Evolutionary conservation across 2,797 vertebrate genomes (phyloP), one percentile per base, ranked within the genome.

Genomic region (Arnoldichthys spilopterus): DNA sequence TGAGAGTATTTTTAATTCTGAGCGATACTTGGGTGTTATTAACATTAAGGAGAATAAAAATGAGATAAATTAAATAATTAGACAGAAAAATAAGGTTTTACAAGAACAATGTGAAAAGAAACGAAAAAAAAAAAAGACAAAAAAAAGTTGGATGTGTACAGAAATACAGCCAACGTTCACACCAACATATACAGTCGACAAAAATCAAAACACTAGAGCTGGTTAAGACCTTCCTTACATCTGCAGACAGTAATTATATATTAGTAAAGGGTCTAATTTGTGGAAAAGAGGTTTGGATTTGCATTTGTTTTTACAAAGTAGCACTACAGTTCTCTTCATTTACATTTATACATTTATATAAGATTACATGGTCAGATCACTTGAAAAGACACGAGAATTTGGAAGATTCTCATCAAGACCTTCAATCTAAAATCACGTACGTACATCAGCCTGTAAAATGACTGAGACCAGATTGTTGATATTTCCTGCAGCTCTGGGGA

Each of bases 321-420:
- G n/a, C 49, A 76, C 74, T 76, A 76, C 43, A 32, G 59, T 34
- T 43, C 53, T 58, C 51, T 74, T 54, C 51, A 71, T 71, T 56
- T 67, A 76, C 62, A 76, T 76, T 76, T 76, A 40, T 76, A 76
- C 74, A 63, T 63, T 62, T 61, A 15, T 30, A 61, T 62, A 67
- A 66, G 47, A 30, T 20, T 53, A 66, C n/a, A 66, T 40, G 28
- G 28, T 53, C 30, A 63, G 73, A 63, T 63, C 59, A 51, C 28
- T 62, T 32, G 26, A 30, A 49, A 74, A 22, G 20, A 62, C 4
- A 26, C n/a, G 47, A 61, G 40, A 51, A 32, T 15, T 71, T 54
- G 47, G 54, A 51, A 53, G 67, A 56, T 71, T n/a, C 32, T 32
- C 12, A 28, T 18, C 24, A 47, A 61, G 22, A 62, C 49, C 13